Base-by-base conservation (phyloP, 2,113 vertebrate species). In the Paracanthobrama guichenoti region DNA sequence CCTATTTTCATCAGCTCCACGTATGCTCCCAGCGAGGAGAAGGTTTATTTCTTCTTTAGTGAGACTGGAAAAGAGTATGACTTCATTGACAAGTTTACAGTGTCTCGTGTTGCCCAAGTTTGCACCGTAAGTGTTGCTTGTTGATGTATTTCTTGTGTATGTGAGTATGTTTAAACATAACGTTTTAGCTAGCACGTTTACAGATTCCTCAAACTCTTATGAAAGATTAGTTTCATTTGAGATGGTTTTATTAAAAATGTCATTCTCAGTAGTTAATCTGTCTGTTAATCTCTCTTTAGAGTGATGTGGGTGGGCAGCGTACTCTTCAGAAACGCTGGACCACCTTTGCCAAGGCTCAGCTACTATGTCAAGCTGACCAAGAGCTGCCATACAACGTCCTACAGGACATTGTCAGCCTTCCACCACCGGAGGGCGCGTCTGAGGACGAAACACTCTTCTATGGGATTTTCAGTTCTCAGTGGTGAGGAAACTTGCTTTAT, bases 21-120 rank as follows among this genome's bases (percentile, higher is more conserved):
- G 59, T 94, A 91, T 86, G 55, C 94, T 53, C 94, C 92, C 0
- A 89, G 89, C 1, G 93, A 96, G 0, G 93, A 96, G 85, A 97
- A 98, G 18, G 94, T 99, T 83, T 99, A 98, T 89, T 98, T 99
- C 92, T 98, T 99, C 93, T 98, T 99, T 35, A 96, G 95, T 75
- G 98, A 99, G 92, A 95, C 95, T 0, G 96, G 95, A 0, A 92
- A 94, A 0, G 97, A 99, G 88, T 97, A 97, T 0, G 95, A 98
- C 81, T 99, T 98, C 92, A 95, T 98, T 0, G 95, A 98, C 86
- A 95, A 93, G 74, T 94, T 97, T 8, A 93, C 92, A 4, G 97
- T 97, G 5, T 96, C 98, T 0, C 93, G 97, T 0, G 94, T 99
- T 42, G 96, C 97, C 71, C 93, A 95, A 2, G 95, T 99, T 85